phyloP scores from a whole-genome alignment of 2,888 invertebrate genomes.

The Calephelis perditalis region DNA sequence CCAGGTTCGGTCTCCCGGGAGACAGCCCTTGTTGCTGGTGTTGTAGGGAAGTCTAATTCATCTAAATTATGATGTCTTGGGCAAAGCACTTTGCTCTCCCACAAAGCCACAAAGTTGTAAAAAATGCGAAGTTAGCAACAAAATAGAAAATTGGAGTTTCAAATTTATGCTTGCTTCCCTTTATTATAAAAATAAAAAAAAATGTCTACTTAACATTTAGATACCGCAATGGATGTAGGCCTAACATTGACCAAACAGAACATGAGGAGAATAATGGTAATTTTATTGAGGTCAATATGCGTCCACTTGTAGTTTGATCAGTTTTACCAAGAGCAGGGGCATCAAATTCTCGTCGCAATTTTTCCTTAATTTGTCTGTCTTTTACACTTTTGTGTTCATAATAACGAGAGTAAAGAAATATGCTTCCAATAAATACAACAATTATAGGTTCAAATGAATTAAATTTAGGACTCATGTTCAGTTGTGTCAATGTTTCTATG shows the following conservation, averaged over 20 bases:
- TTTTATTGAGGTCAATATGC: not conserved
- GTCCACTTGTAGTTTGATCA: not conserved
- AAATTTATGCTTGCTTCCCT: not conserved
- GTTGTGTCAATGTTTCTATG: not conserved
- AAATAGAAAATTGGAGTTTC: not conserved
- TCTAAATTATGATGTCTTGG: no score
- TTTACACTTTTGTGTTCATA: not conserved
- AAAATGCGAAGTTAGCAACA: not conserved
- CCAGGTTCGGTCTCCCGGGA: no score
- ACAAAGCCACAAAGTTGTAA: no score
- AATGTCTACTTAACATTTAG: not conserved
- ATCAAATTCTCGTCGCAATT: not conserved
- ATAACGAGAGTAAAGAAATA: not conserved
- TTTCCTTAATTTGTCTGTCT: not conserved
- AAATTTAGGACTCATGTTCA: constrained; percentile 1
- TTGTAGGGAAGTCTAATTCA: no score
- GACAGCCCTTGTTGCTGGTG: no score
- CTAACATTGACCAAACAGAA: not conserved
- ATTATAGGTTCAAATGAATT: not conserved
- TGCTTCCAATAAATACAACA: not conserved
- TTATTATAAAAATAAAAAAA: not conserved
- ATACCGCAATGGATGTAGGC: not conserved
- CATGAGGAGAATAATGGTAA: not conserved
- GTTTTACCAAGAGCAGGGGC: not conserved
- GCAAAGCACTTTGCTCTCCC: no score